Conservation (phyloP, 2,888 invertebrate species). For the Dicyrtomina minuta region DNA sequence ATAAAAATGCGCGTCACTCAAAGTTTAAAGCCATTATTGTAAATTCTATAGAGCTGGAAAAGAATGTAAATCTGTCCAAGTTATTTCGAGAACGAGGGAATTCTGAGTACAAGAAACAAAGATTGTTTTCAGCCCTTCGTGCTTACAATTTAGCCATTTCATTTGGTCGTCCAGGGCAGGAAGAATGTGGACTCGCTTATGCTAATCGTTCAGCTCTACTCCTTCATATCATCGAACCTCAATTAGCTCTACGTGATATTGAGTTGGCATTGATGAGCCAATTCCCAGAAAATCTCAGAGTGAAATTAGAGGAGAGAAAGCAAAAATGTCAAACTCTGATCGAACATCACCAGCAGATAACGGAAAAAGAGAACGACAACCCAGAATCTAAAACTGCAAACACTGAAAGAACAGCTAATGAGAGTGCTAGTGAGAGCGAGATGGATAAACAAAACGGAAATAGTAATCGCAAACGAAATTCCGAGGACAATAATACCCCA, state of each 20-base stretch:
- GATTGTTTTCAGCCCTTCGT: slow-evolving; percentile 23
- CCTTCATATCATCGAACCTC: slow-evolving; percentile 35
- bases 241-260: slow-evolving; percentile 37
- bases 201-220: slow-evolving; percentile 41
- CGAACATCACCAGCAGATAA: not conserved
- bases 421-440: too few relatives aligned
- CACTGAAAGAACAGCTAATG: not conserved
- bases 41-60: slow-evolving; percentile 32
- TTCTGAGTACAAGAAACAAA: slow-evolving; percentile 19
- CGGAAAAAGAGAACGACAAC: not conserved
- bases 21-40: too few relatives aligned
- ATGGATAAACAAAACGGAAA: too few relatives aligned
- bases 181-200: slow-evolving; percentile 34
- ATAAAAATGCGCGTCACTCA: too few relatives aligned
- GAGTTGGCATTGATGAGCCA: slow-evolving; percentile 21
- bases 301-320: slow-evolving; percentile 24
- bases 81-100: slow-evolving; percentile 41
- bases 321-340: slow-evolving; percentile 29
- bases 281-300: slow-evolving; percentile 7
- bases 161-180: slow-evolving; percentile 33
- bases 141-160: slow-evolving; percentile 43
- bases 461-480: too few relatives aligned
- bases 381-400: too few relatives aligned
- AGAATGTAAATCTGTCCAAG: slow-evolving; percentile 29
- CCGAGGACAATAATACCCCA: too few relatives aligned